Percentiles rank a stretch among this genome's conserved stretches.
phyloP scores from a whole-genome alignment of 2,797 vertebrate species.

The Pogonophryne albipinna region DNA sequence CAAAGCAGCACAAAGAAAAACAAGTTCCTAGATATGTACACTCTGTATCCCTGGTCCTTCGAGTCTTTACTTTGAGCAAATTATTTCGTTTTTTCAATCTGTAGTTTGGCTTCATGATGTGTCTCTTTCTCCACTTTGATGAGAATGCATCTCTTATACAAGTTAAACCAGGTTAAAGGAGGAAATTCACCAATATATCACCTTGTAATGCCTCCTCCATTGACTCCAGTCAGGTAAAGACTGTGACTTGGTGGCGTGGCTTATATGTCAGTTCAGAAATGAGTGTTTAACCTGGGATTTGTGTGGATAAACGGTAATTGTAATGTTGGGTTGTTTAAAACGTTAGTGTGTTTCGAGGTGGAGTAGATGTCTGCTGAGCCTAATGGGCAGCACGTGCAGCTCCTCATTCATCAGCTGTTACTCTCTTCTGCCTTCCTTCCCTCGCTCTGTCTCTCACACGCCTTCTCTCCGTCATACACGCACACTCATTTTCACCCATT shows the following conservation, averaged over 20 bases:
- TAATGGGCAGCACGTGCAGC: slow-evolving; percentile 71
- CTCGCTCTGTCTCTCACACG: slow-evolving; percentile 29
- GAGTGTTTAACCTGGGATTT: slow-evolving; percentile 6
- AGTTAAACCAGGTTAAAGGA: background rate
- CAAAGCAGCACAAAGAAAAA: background rate
- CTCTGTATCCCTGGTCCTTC: background rate
- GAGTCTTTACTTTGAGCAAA: background rate
- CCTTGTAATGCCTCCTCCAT: background rate
- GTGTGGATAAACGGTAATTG: slow-evolving; percentile 26
- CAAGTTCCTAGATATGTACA: background rate
- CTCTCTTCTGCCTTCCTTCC: slow-evolving; percentile 57
- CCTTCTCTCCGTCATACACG: slow-evolving; percentile 30
- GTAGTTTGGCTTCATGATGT: background rate
- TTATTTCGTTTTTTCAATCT: background rate
- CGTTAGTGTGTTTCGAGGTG: slow-evolving; percentile 50
- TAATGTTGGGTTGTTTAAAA: slow-evolving; percentile 50
- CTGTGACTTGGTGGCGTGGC: background rate
- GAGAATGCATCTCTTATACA: background rate
- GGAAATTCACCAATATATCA: background rate
- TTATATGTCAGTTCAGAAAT: slow-evolving; percentile 19
- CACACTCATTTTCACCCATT: slow-evolving; percentile 50
- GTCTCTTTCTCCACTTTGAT: background rate
- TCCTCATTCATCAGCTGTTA: slow-evolving; percentile 74
- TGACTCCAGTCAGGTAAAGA: slow-evolving; percentile 11
- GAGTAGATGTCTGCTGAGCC: slow-evolving; percentile 42